phyloP scores from a whole-genome alignment of 2,113 vertebrate species.

The Hoplias malabaricus region DNA sequence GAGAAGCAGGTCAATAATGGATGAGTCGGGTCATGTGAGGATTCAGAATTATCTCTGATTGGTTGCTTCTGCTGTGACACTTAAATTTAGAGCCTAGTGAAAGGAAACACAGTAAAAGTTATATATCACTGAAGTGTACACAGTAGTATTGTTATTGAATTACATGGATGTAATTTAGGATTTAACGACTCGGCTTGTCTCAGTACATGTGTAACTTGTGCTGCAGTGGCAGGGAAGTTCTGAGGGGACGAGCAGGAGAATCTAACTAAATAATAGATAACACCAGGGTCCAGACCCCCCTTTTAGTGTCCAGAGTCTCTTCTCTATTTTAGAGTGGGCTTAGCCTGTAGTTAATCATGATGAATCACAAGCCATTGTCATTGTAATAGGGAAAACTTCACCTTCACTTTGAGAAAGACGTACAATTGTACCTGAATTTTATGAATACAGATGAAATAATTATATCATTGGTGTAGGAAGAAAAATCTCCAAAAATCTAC shows the following conservation, averaged over 20 bases:
- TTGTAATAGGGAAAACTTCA: too few species aligned
- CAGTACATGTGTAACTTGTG: not conserved
- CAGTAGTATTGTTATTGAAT: not conserved
- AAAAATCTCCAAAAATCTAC: too few species aligned
- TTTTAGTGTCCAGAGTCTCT: not conserved
- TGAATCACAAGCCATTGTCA: too few species aligned
- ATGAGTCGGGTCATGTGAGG: slow-evolving; percentile 12
- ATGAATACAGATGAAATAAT: too few species aligned
- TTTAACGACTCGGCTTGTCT: too few species aligned
- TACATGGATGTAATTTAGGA: not conserved
- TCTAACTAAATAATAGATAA: slow-evolving; percentile 6
- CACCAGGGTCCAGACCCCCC: not conserved
- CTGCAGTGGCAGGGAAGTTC: not conserved
- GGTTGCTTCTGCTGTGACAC: not conserved
- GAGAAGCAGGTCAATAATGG: slow-evolving; percentile 30
- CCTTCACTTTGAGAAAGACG: too few species aligned
- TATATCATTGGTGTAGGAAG: too few species aligned
- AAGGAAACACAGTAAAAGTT: not conserved
- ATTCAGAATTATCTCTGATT: not conserved
- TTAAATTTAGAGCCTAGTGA: not conserved
- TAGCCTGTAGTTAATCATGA: too few species aligned
- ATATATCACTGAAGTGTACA: not conserved
- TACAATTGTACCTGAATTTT: too few species aligned
- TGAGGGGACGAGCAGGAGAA: not conserved
- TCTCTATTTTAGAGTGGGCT: not conserved